Evolutionary conservation across 2,113 vertebrate species (phyloP).

Genomic region (Brachyhypopomus occidentalis): DNA sequence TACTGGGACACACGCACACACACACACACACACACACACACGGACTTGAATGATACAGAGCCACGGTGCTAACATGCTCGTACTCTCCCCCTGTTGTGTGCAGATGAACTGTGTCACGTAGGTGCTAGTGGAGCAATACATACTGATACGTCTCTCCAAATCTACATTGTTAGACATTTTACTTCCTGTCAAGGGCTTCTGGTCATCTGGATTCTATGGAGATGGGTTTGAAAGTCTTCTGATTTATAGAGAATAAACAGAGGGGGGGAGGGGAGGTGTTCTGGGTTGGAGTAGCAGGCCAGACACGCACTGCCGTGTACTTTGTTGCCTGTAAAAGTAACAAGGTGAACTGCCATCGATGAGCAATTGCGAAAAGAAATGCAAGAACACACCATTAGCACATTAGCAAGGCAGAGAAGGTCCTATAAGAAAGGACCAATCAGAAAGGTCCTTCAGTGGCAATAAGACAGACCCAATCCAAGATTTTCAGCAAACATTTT

Average conservation of each 20-base stretch:
- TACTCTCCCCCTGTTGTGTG: neutral
- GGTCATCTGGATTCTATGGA: neutral
- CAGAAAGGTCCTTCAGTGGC: neutral
- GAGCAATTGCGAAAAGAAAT: neutral
- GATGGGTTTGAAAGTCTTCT: neutral
- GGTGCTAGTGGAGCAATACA: neutral
- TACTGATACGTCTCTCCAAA: neutral
- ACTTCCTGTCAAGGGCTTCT: neutral
- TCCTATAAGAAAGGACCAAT: neutral
- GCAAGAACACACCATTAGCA: neutral
- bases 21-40: too few species aligned
- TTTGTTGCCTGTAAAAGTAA: neutral
- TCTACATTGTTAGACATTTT: neutral
- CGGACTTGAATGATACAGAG: neutral
- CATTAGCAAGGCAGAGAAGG: neutral
- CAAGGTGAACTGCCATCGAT: neutral
- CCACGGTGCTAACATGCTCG: slow-evolving; percentile 21
- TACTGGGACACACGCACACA: neutral
- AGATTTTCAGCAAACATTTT: neutral
- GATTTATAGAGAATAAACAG: neutral
- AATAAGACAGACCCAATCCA: neutral
- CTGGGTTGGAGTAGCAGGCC: neutral
- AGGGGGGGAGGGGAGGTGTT: neutral
- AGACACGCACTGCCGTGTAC: neutral
- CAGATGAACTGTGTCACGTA: slow-evolving; percentile 14